Base-by-base conservation (phyloP, 2,888 invertebrate genomes). In the Trilocha varians region DNA sequence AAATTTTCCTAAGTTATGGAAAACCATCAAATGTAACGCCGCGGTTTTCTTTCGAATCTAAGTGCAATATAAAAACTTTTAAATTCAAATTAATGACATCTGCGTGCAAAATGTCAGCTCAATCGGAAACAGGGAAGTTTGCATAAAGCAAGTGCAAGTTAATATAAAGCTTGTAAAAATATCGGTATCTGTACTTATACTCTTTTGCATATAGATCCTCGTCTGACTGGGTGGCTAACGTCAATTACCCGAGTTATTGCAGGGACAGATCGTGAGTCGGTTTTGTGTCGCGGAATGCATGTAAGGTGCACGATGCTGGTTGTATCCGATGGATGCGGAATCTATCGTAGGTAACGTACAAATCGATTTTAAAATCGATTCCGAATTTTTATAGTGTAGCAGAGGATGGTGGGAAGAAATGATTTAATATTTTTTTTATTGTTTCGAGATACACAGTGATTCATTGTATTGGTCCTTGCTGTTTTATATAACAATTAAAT, bases 171-270 rank as follows among this genome's bases (percentile, higher is more conserved):
- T 25, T 4, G 11, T 2, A 6, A 9, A 25, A 25, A 25, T 25
- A 2, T 6, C 4, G 2, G 11, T 25, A 9, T 25, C 17, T 3
- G 2, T 18, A 54, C 45, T 62, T 70, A 63, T 38, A 3, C 40
- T 17, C 16, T 41, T 59, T 48, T 43, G 3, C 39, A 14, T 11
- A 5, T 8, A 25, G 36, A 40, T 45, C 44, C 52, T 63, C 38
- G 51, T 44, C 66, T 41, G 59, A 46, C 63, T 80, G 83, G 83
- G 83, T 82, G 83, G 83, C 71, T 72, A 55, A 75, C 67, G 78
- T 83, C 83, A 78, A 78, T 80, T 76, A 78, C 65, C 60, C 63
- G 75, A 78, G 78, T 79, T 78, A 80, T 76, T 68, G 75, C 70
- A 57, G 65, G 67, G 78, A 76, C 78, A 71, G 79, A 70, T 82